A percentile compares a stretch with the other conserved stretches of the same genome.
Conservation (phyloP, 2,888 invertebrate species). For the Zaprionus obscuricornis region DNA sequence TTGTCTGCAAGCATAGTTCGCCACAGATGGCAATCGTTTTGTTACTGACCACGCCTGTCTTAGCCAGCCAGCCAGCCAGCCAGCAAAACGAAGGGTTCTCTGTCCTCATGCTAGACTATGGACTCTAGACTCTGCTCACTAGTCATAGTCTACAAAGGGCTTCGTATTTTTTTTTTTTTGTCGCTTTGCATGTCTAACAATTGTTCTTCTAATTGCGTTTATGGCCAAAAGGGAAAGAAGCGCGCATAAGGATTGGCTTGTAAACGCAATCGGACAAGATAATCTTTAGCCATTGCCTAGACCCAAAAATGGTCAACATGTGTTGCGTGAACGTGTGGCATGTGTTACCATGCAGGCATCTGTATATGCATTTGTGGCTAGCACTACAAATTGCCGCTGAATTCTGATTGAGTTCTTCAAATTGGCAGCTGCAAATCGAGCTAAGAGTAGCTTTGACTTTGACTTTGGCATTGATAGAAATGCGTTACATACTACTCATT, state of each 20-base stretch:
- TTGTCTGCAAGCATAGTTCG: slow-evolving; percentile 2
- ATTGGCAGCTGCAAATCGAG: slow-evolving; percentile 50
- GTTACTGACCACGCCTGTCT: slow-evolving; percentile 44
- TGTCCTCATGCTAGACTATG: too few species aligned
- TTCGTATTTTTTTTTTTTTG: too few species aligned
- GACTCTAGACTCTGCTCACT: too few species aligned
- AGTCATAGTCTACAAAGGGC: neutral
- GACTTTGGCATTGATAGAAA: slow-evolving; percentile 54
- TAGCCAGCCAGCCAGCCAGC: slow-evolving; percentile 16
- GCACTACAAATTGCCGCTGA: slow-evolving; percentile 49
- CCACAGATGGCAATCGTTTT: slow-evolving; percentile 68
- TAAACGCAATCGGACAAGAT: slow-evolving; percentile 77
- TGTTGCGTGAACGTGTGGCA: slow-evolving; percentile 54
- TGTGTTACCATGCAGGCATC: slow-evolving; percentile 38
- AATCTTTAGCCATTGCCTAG: slow-evolving; percentile 58
- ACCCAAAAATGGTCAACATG: slow-evolving; percentile 61
- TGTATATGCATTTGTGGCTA: slow-evolving; percentile 32
- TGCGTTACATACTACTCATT: slow-evolving; percentile 56
- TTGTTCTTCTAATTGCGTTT: slow-evolving; percentile 79
- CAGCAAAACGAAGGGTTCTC: slow-evolving; percentile 5
- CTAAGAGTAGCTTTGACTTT: too few species aligned
- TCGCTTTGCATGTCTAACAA: slow-evolving; percentile 77
- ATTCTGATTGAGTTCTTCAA: slow-evolving; percentile 66
- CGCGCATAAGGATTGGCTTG: slow-evolving; percentile 56
- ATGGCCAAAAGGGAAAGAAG: slow-evolving; percentile 56